These are phyloP conservation scores for Littorina saxatilis DNA, from an alignment of 1,140 invertebrate genomes.

Conservation along the genomic window DNA sequence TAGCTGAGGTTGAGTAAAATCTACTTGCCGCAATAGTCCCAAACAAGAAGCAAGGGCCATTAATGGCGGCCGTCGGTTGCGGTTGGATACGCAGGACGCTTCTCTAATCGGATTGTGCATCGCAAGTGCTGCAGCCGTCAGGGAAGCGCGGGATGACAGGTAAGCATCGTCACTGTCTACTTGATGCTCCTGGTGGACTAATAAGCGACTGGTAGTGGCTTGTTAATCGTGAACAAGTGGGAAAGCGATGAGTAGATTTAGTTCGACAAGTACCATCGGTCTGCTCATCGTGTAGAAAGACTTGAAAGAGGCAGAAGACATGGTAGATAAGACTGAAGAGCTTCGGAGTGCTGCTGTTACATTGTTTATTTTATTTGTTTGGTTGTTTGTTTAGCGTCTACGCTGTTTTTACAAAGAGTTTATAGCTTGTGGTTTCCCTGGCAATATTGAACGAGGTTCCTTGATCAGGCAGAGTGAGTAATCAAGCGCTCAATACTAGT, in stretches of 20 bases:
- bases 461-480: no score
- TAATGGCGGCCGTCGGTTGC: slow-evolving; percentile 23
- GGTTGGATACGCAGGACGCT: slow-evolving; percentile 37
- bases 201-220: background rate
- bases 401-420: no score
- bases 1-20: no score
- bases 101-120: slow-evolving; percentile 20
- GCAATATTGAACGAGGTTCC: no score
- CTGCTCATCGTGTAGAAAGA: background rate
- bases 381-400: no score
- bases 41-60: background rate
- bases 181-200: background rate
- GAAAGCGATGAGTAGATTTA: background rate
- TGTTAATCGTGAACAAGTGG: background rate
- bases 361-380: background rate
- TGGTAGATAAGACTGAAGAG: no score
- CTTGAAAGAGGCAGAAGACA: background rate
- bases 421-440: no score
- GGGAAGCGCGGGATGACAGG: background rate
- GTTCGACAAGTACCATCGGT: background rate
- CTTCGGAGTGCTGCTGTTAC: background rate
- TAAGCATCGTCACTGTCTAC: background rate
- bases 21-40: background rate
- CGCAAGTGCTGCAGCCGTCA: background rate
- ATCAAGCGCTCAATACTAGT: no score